Evolutionary conservation across 2,113 vertebrate genomes (phyloP), one percentile per base, ranked within the genome.

Genomic region (Podarcis raffonei): DNA sequence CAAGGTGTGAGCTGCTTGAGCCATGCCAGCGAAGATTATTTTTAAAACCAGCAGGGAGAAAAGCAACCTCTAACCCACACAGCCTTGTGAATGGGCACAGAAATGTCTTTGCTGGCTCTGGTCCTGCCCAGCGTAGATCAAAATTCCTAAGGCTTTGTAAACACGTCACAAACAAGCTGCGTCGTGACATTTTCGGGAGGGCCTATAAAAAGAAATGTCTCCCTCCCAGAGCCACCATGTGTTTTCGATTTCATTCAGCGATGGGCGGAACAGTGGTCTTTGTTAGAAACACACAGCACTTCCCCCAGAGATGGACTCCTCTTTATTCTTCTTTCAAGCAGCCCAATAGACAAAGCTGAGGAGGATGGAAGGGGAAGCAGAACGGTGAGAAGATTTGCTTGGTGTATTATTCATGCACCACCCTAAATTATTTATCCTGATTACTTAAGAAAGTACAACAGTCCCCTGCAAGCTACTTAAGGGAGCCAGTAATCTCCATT

Each of bases 151-250:
- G 91, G 89, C 92, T 96, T 94, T 89, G 91, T 96, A 95, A 96
- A 94, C 90, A 96, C 35, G 12, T 91, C 94, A 93, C 86, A 35
- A 30, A 92, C 0, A 0, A 89, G 87, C 92, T 95, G 93, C 91
- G 81, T 95, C 95, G 96, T 96, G 96, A 96, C 94, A 96, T 96
- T 95, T 93, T 96, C 94, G 95, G 93, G 95, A 95, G 94, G 92
- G 84, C 89, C 94, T 96, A 93, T 90, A 92, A 94, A 94, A 92
- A 95, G 95, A 93, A 95, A 89, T 90, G 94, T 92, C 92, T 53
- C 16, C 72, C 88, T 95, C 95, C 93, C 90, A 93, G 37, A 93
- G 94, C 88, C 90, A 94, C 91, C 96, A 94, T 96, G 93, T 97
- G 95, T 95, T 97, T 97, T 92, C 92, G 94, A 96, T 94, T 95